Base-by-base conservation (phyloP, 2,888 invertebrate genomes). In the Amblyjoppa fuscipennis region DNA sequence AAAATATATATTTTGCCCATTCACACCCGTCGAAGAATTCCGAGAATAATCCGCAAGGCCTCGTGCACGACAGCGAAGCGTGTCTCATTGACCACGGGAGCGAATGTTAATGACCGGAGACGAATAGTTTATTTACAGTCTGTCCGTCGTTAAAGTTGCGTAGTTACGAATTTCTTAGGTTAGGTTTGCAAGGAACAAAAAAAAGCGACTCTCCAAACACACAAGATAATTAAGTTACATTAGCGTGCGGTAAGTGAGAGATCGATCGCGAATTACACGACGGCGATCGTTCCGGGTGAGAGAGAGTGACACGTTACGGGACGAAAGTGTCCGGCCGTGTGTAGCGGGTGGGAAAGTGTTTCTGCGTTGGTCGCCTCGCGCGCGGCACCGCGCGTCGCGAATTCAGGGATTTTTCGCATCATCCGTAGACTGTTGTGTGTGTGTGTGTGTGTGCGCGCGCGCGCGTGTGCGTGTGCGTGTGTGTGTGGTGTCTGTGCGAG, bases 381-480 rank as follows among this genome's bases (percentile, higher is more conserved):
- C 75, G 85, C 85, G 80, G 41, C 41, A 41, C 41, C 41, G 88
- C 86, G 84, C 86, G 75, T 85, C 80, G 80, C 87, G 86, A 85
- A 89, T 87, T 89, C 87, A 87, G 85, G 87, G 87, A 90, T 88
- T 88, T 90, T 89, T 81, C 74, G 81, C 79, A 79, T 78, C 75
- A 56, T 68, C 84, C 81, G 80, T 69, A 86, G 80, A 86, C 88
- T 88, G 87, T 89, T 84, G 34, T 34, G 3, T 20, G 20, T 20
- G 20, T 20, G 20, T 20, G 20, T 20, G 20, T 20, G 20, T 20
- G 20, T 20, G 20, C 0, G 20, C 11, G 38, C 9, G 38, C 20
- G 20, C 11, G 38, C 9, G 38, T 89, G 89, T 89, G 89, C 87
- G 89, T 79, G 70, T 70, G 45, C 69, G 61, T 68, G 77, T 86